Conservation (phyloP, 1,140 invertebrate genomes). For the Phymastichus coffea region DNA sequence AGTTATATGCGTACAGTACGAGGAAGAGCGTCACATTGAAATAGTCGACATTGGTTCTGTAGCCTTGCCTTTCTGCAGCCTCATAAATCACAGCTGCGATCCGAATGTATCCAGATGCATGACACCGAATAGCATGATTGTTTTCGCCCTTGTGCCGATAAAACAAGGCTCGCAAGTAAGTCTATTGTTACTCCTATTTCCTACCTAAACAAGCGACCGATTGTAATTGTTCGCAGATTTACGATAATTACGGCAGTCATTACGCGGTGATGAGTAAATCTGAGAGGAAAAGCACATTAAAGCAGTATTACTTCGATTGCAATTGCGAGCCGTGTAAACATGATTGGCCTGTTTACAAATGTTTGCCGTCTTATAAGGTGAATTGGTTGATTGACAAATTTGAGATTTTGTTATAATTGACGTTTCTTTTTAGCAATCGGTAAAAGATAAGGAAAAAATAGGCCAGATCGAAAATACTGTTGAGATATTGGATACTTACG, state of each 20-base stretch:
- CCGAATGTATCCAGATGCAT: constrained; percentile 76
- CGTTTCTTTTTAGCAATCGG: constrained; percentile 15
- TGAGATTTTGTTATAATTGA: background rate
- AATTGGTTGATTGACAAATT: background rate
- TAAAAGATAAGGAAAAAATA: background rate
- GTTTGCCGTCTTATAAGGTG: constrained; percentile 33
- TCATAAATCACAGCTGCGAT: constrained; percentile 89
- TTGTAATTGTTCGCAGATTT: constrained; percentile 32
- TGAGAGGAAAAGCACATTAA: constrained; percentile 30
- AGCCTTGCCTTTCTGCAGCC: constrained; percentile 74
- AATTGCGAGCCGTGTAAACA: constrained; percentile 71
- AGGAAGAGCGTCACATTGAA: constrained; percentile 32
- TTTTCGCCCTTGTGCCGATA: constrained; percentile 66
- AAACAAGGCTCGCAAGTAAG: constrained; percentile 63
- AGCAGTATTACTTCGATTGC: constrained; percentile 65
- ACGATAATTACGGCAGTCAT: constrained; percentile 39
- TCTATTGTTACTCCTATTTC: background rate
- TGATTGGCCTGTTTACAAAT: constrained; percentile 66
- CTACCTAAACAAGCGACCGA: background rate
- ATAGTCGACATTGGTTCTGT: constrained; percentile 61
- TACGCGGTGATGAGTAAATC: constrained; percentile 29
- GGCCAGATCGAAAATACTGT: constrained; percentile 22
- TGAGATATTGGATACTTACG: constrained; percentile 30
- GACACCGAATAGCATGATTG: constrained; percentile 56
- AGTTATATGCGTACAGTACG: no score